Conservation (phyloP, 2,888 invertebrate genomes). For the Escarpia spicata region DNA sequence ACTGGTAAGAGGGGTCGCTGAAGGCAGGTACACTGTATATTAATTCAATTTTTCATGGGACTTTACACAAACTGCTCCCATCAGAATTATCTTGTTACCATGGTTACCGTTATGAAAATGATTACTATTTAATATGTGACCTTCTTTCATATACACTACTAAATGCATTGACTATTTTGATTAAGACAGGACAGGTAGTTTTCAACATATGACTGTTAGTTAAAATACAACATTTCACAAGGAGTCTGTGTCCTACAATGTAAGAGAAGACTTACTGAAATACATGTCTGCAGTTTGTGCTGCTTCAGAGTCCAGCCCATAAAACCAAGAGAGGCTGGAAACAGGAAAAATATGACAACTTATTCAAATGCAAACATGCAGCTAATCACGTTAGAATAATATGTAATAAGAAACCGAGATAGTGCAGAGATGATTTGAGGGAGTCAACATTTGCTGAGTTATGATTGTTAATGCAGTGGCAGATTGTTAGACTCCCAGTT, state of each 20-base stretch:
- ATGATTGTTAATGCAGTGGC: neutral
- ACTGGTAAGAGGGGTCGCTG: too few relatives aligned
- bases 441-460: neutral
- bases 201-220: too few relatives aligned
- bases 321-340: slow-evolving; percentile 83
- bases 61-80: too few relatives aligned
- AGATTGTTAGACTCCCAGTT: neutral
- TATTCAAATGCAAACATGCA: neutral
- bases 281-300: slow-evolving; percentile 78
- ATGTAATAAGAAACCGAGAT: neutral
- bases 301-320: slow-evolving; percentile 92
- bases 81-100: slow-evolving; percentile 8
- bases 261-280: slow-evolving; percentile 59
- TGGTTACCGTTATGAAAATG: slow-evolving; percentile 20
- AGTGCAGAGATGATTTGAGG: neutral
- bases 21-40: too few relatives aligned
- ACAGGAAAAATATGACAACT: slow-evolving; percentile 17
- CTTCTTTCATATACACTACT: too few relatives aligned
- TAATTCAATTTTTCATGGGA: neutral
- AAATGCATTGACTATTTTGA: too few relatives aligned
- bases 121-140: neutral
- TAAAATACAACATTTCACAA: too few relatives aligned
- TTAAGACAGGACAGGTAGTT: too few relatives aligned
- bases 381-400: neutral
- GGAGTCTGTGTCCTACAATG: neutral